Base-by-base conservation (phyloP, 1,140 invertebrate species). In the Argopecten irradians region DNA sequence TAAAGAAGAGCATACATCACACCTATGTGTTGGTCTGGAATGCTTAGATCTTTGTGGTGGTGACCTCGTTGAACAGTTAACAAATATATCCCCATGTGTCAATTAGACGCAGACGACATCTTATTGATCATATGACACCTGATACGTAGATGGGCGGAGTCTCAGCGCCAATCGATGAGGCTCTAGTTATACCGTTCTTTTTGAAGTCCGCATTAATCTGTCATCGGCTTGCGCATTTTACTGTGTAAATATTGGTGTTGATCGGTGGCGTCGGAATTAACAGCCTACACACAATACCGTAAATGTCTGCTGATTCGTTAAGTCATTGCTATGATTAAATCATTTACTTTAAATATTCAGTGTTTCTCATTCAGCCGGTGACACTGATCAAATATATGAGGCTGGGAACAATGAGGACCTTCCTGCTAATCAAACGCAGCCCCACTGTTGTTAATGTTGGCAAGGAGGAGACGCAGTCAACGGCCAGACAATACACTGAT, bases 291-390 rank as follows among this genome's bases (percentile, higher is more conserved):
- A 71, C 55, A 71, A 71, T 71, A 71, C 55, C 55, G 55, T 71
- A 71, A 71, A 71, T 71, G 55, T 71, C 55, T 71, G 55, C n/a
- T 71, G 55, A 71, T 71, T 71, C 55, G 55, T 71, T 71, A 71
- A 71, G 55, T 71, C 55, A 71, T 16, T 71, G 55, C 55, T 71
- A 71, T 71, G 55, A 71, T 71, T 71, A 71, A 71, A 71, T 71
- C 55, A 71, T 71, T 71, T 71, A 71, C 55, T 71, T 71, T 71
- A 71, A 71, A 71, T 71, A 71, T 71, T 71, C 55, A 71, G 55
- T n/a, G 55, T 28, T 71, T 71, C 55, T n/a, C 55, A 71, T 71
- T 71, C 55, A 71, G 55, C 28, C n/a, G 28, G 55, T 71, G 55
- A 71, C 55, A 71, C 28, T 71, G 55, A 71, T 71, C 55, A 71